Evolutionary conservation across 2,113 vertebrate species (phyloP).

Genomic region (Strigops habroptila): DNA sequence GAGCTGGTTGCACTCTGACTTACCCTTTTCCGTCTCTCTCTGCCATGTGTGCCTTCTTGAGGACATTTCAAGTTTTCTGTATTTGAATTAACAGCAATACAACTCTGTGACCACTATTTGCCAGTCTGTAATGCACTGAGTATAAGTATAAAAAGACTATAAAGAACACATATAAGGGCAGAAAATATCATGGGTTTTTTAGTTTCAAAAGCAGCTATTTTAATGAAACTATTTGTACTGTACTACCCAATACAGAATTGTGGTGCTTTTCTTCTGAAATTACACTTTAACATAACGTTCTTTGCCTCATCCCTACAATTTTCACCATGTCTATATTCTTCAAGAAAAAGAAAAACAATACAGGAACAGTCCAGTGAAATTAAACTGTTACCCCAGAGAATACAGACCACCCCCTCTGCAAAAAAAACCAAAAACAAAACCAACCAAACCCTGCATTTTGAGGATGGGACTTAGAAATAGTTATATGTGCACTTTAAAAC

Average conservation of each 20-base stretch:
- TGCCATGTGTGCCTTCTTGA: background rate
- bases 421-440: background rate
- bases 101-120: background rate
- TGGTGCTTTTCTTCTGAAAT: background rate
- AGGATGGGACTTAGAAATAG: background rate
- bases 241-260: background rate
- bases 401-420: background rate
- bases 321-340: background rate
- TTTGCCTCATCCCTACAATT: background rate
- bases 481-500: background rate
- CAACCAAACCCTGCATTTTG: background rate
- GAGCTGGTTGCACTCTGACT: background rate
- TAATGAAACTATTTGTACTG: background rate
- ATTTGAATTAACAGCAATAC: background rate
- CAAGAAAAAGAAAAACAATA: background rate
- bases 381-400: background rate
- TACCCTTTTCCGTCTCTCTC: background rate
- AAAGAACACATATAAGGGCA: background rate
- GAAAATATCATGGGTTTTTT: background rate
- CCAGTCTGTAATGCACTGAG: background rate
- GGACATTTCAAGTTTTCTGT: background rate
- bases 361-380: background rate
- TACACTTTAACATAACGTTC: background rate
- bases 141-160: background rate
- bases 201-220: background rate